A percentile compares a stretch with the other conserved stretches of the same genome.
These are phyloP conservation scores for Tadarida brasiliensis DNA, from an alignment of 2,797 vertebrate genomes.

Conservation along the genomic window DNA sequence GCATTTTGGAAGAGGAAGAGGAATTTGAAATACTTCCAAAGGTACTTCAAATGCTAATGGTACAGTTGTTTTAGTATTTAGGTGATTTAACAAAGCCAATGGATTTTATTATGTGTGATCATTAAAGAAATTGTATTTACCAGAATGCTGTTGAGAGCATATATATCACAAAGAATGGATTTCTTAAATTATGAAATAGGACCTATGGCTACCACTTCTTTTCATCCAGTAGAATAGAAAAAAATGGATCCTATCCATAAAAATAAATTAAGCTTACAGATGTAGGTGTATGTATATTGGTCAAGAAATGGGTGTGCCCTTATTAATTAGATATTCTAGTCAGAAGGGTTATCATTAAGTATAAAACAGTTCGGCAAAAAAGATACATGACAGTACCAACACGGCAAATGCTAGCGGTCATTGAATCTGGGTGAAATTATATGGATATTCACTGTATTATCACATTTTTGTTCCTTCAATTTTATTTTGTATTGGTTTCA, in stretches of 20 bases:
- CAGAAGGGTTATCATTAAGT: slow-evolving; percentile 14
- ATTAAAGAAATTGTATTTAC: slow-evolving; percentile 40
- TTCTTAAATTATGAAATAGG: slow-evolving; percentile 36
- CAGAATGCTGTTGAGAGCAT: not conserved
- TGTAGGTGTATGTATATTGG: not conserved
- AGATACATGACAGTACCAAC: not conserved
- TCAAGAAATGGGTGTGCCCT: not conserved
- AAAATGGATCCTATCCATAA: not conserved
- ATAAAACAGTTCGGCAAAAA: not conserved
- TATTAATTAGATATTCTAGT: not conserved
- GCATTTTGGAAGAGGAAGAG: slow-evolving; percentile 17
- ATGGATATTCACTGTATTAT: not conserved
- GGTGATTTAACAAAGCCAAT: not conserved
- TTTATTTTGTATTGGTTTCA: not conserved
- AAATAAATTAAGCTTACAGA: not conserved
- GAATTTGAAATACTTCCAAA: slow-evolving; percentile 65
- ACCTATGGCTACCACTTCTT: not conserved
- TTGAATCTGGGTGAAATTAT: not conserved
- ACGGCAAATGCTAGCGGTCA: not conserved
- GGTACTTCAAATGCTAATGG: slow-evolving; percentile 13
- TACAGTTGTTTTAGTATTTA: slow-evolving; percentile 31
- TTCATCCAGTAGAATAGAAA: not conserved
- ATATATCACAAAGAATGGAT: not conserved
- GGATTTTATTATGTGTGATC: slow-evolving; percentile 45
- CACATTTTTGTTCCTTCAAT: not conserved